Conservation (phyloP, 2,113 vertebrate genomes). For the Stercorarius parasiticus region DNA sequence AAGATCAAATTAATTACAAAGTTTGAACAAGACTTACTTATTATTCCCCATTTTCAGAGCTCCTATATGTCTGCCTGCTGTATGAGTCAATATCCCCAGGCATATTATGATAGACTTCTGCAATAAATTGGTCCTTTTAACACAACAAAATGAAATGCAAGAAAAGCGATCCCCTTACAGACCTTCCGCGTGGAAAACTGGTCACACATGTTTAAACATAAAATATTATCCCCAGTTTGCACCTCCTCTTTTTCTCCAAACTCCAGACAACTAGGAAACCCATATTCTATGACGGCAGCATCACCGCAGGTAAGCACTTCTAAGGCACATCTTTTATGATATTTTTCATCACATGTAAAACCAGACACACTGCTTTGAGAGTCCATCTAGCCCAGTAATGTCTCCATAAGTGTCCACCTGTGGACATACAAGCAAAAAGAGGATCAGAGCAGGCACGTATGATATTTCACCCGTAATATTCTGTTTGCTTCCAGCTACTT, state of each 20-base stretch:
- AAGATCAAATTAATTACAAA: constrained; percentile 44
- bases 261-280: background rate
- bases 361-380: background rate
- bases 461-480: background rate
- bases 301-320: background rate
- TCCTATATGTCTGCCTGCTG: background rate
- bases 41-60: constrained; percentile 26
- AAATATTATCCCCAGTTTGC: background rate
- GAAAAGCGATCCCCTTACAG: background rate
- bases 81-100: background rate
- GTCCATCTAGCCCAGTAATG: background rate
- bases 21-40: background rate
- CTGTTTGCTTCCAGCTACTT: background rate
- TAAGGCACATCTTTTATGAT: background rate
- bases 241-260: background rate
- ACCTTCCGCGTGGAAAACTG: background rate
- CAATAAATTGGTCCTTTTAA: background rate
- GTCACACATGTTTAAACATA: background rate
- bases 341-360: constrained; percentile 3
- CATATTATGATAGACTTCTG: background rate
- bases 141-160: background rate
- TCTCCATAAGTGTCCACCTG: background rate
- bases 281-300: background rate
- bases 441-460: background rate
- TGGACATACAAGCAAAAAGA: background rate